Conservation (phyloP, 2,113 vertebrate species). For the Istiophorus platypterus region DNA sequence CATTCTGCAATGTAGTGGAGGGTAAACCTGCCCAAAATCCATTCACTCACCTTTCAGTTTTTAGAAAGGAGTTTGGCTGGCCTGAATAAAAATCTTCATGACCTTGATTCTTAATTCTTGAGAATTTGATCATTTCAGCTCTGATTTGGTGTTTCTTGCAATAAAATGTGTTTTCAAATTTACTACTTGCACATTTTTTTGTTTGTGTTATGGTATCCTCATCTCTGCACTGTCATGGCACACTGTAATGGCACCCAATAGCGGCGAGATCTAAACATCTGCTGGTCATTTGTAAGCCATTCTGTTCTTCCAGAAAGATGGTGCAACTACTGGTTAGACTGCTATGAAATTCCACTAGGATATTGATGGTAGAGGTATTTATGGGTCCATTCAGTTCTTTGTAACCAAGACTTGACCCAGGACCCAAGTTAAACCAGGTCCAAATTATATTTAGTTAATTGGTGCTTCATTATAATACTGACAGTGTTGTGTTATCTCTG, state of each 20-base stretch:
- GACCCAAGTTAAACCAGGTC: too few species aligned
- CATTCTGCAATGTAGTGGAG: constrained; percentile 19
- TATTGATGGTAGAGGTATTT: background rate
- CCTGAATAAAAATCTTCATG: background rate
- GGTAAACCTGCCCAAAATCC: constrained; percentile 15
- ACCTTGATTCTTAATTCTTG: background rate
- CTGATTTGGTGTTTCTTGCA: background rate
- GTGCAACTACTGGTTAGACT: background rate
- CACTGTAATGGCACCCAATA: too few species aligned
- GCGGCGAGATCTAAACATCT: too few species aligned
- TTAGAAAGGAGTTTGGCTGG: background rate
- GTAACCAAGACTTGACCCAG: background rate
- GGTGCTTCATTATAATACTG: background rate
- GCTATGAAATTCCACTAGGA: background rate
- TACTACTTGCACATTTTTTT: too few species aligned
- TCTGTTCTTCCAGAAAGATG: background rate
- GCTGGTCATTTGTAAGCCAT: background rate
- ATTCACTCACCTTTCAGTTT: constrained; percentile 27
- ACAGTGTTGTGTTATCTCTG: background rate
- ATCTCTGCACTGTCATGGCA: too few species aligned
- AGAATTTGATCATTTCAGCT: background rate
- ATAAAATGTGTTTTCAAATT: background rate
- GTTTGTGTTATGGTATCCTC: too few species aligned
- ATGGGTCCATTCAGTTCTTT: too few species aligned
- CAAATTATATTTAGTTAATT: too few species aligned